These are phyloP conservation scores for Drosophila borealis DNA, from an alignment of 2,888 invertebrate genomes.

Conservation along the genomic window DNA sequence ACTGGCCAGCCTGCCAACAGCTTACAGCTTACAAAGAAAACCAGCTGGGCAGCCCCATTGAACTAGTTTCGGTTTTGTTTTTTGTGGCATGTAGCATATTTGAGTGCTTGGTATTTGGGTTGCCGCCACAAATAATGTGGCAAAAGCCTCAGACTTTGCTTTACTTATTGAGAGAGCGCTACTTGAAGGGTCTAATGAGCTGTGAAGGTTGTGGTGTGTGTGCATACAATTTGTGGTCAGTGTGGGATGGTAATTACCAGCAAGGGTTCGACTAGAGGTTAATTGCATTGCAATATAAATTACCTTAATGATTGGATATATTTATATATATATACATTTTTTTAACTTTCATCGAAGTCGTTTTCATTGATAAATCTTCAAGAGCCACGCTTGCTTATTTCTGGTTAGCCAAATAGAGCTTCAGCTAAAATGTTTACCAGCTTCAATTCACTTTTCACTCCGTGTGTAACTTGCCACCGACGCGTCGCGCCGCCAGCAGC, in stretches of 20 bases:
- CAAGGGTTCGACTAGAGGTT: constrained; percentile 19
- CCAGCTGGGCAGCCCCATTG: constrained; percentile 80
- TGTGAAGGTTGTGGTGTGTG: constrained; percentile 63
- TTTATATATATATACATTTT: too few species aligned
- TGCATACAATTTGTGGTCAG: constrained; percentile 42
- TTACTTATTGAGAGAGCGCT: constrained; percentile 5
- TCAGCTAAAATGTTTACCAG: constrained; percentile 10
- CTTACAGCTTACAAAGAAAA: constrained; percentile 38
- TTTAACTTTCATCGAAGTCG: constrained; percentile 4
- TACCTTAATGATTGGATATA: constrained; percentile 11
- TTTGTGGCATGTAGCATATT: constrained; percentile 69
- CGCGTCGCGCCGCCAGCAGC: constrained; percentile 24
- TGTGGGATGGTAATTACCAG: constrained; percentile 30
- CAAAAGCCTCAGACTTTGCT: constrained; percentile 34
- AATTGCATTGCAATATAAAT: constrained; percentile 30
- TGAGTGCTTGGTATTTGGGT: constrained; percentile 65
- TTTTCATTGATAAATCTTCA: constrained; percentile 20
- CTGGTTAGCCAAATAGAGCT: constrained; percentile 19
- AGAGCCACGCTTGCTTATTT: constrained; percentile 1
- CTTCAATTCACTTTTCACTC: constrained; percentile 31
- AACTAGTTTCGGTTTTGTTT: constrained; percentile 70
- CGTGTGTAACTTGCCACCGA: constrained; percentile 58
- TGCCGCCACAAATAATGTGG: constrained; percentile 62
- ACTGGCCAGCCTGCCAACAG: constrained; percentile 32
- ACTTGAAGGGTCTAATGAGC: constrained; percentile 63